Evolutionary conservation across 92 coral and sea anemone genomes (phyloP).

Genomic region (Porites evermanni): DNA sequence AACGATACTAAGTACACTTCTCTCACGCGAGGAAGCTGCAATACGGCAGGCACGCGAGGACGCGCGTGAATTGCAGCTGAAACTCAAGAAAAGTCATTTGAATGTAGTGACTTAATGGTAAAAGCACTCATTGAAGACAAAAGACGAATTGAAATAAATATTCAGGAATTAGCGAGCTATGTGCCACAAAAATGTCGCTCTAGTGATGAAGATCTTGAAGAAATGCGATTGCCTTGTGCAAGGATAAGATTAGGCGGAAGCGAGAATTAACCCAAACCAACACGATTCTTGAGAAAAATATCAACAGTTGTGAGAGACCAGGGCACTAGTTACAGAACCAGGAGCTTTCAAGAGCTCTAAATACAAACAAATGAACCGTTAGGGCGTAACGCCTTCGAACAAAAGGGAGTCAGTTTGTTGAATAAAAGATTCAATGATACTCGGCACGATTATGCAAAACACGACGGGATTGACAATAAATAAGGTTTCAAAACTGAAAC

Average conservation of each 20-base stretch:
- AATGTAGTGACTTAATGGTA: slow-evolving; percentile 25
- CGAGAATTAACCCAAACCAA: background rate
- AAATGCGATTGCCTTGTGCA: background rate
- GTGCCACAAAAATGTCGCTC: slow-evolving; percentile 6
- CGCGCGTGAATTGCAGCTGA: slow-evolving; percentile 27
- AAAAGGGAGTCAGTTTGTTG: background rate
- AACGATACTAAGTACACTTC: background rate
- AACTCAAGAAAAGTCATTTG: background rate
- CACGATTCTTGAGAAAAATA: background rate
- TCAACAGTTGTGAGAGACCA: slow-evolving; percentile 1
- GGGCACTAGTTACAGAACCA: background rate
- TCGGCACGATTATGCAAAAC: background rate
- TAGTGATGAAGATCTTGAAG: background rate
- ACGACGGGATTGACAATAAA: background rate
- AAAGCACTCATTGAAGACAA: slow-evolving; percentile 24
- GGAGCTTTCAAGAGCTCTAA: background rate
- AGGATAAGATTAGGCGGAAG: background rate
- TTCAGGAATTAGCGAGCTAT: slow-evolving; percentile 39
- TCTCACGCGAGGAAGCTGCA: slow-evolving; percentile 37
- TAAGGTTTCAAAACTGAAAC: background rate
- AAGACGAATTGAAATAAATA: slow-evolving; percentile 13
- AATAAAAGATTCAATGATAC: background rate
- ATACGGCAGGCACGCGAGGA: slow-evolving; percentile 16
- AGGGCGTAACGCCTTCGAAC: slow-evolving; percentile 1
- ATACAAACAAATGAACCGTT: background rate